Evolutionary conservation across 2,113 vertebrate species (phyloP), one percentile per base, ranked within the genome.

Genomic region (Anser cygnoides): DNA sequence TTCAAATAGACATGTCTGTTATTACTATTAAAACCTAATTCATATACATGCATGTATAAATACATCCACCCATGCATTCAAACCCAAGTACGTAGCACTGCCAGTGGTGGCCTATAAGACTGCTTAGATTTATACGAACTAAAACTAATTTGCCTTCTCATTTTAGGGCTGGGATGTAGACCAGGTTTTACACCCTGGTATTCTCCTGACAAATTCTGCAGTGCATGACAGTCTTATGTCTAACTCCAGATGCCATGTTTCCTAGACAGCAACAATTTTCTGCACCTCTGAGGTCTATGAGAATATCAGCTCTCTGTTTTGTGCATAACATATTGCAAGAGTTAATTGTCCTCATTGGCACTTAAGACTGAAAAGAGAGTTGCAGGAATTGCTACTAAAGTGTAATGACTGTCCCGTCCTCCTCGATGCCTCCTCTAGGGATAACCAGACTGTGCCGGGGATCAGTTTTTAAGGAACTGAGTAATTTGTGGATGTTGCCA

Each of bases 341-440:
- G 71, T 94, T 28, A 4, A 18, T 57, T 89, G 89, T 95, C 90
- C 90, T 71, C 93, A 43, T 84, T 95, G 95, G 97, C 96, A 97
- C 96, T 95, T 97, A 95, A 94, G 96, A 96, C 93, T 92, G 79
- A 83, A 92, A 94, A 74, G 7, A 91, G 41, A 92, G 88, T 35
- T 80, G 31, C 13, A 37, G 74, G 59, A 92, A 80, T 50, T 37
- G 49, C 58, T 68, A 89, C 94, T 99, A 99, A 98, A 99, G 98
- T 6, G 99, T 99, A 88, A 99, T 99, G 57, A 99, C 99, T 1
- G 99, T 99, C 89, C 99, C 99, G 1, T 99, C 99, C 96, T 99
- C 99, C 97, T 99, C 98, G 0, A 99, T 98, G 8, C 99, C 99
- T 57, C 99, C 99, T 26, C 98, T 98, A 41, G 99, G 99, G 90